Base-by-base conservation (phyloP, 2,113 vertebrate genomes). In the Pelmatolapia mariae region DNA sequence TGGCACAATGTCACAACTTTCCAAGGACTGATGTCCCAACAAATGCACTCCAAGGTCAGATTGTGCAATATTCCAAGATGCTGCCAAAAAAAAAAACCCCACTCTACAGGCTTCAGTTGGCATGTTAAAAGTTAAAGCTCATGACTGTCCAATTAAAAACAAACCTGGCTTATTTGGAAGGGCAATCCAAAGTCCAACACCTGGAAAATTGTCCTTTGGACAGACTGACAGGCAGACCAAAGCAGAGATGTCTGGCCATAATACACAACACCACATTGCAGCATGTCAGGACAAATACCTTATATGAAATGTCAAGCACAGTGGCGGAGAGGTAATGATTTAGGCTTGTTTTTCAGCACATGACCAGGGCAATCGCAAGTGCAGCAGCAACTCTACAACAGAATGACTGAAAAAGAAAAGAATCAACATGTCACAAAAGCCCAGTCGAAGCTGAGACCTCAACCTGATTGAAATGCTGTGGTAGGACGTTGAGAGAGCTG, bases 31-130 rank as follows among this genome's bases (percentile, higher is more conserved):
- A 38, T 66, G 61, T 38, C 61, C 31, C 33, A 38, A 66, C 61
- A 66, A 66, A 66, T 66, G 6, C 18, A 66, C 31, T 38, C 18
- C 31, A 38, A 66, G 61, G 61, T 38, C 61, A 66, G 31, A 66
- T 66, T 38, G 61, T 66, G 31, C 61, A 66, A 2, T 36, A 66
- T 33, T 38, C 61, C 6, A 66, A 38, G 31, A 66, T 0, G 10
- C 31, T 1, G 10, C 31, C 31, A 66, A 36, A 36, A 66, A 36
- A 36, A 66, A 63, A 0, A 0, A 3, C 0, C 2, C 36, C 4
- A 66, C 61, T 36, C 18, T 36, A 66, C 18, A 66, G 10, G 61
- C 31, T 38, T 66, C 18, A n/a, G 61, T 36, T 66, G 61, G 61
- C 31, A 66, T 66, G 61, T 66, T 66, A 38, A 38, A 66, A 66